Evolutionary conservation across 2,888 invertebrate genomes (phyloP), one percentile per base, ranked within the genome.

Genomic region (Buathra laborator): DNA sequence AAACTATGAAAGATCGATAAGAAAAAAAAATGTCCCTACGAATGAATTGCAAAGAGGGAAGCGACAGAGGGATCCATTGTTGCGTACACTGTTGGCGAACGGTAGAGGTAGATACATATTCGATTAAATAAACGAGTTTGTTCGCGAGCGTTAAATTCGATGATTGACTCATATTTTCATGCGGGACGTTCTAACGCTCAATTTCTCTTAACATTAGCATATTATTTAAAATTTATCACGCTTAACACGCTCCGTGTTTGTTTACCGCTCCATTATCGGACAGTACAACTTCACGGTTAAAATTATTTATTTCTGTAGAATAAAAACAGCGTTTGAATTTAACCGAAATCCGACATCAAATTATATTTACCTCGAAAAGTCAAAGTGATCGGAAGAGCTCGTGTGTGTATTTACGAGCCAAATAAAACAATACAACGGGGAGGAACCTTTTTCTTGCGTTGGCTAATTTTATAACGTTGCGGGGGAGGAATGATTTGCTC

Each of bases 151-250:
- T 86, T 89, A 89, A 91, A 90, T 91, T 88, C 89, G 89, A 89
- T 90, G 89, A 91, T 91, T 91, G 88, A 87, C 89, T 89, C 89
- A 89, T 88, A 89, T 88, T 89, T 89, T 88, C 88, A 81, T 76
- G 70, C 85, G 71, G 77, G 75, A 67, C 80, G 87, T 85, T 75
- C 86, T 84, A 84, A 86, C 78, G 86, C 85, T 85, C 85, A 86
- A 87, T 88, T 88, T 87, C 81, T 76, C 72, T 72, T 71, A 84
- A 75, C 81, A 76, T 79, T 76, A 76, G 68, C 48, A 66, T 66
- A 76, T 76, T 76, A 66, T 83, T 71, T 76, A 46, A 80, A 80
- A 76, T 64, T 29, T 70, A 70, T 64, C 66, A 7, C 37, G 66
- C 71, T 83, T 76, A 43, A 76, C 53, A n/a, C 68, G 16, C 62